Percentiles rank a stretch among this genome's conserved stretches.
These are phyloP conservation scores for Numenius phaeopus DNA, from an alignment of 2,797 vertebrate species.

Conservation along the genomic window DNA sequence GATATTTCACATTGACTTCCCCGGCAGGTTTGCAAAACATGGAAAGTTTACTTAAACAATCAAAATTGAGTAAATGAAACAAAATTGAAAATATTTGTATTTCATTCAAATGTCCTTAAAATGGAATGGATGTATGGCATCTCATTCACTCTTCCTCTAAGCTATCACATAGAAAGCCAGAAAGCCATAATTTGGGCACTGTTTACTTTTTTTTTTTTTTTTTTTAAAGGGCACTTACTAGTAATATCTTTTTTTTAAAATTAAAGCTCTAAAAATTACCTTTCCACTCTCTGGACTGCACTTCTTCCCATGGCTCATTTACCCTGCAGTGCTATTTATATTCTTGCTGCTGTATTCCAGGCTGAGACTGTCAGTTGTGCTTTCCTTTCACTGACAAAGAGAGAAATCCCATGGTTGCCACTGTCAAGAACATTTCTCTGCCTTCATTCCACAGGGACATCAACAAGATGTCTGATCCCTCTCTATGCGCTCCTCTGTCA, in stretches of 20 bases:
- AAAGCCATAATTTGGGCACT: background rate
- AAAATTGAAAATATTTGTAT: background rate
- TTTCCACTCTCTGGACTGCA: background rate
- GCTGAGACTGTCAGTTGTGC: slow-evolving; percentile 68
- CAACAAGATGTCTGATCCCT: slow-evolving; percentile 51
- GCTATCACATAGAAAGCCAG: background rate
- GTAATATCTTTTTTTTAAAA: background rate
- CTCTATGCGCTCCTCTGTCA: slow-evolving; percentile 27
- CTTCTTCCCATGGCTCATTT: slow-evolving; percentile 30
- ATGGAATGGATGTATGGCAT: background rate
- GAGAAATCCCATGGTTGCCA: slow-evolving; percentile 73
- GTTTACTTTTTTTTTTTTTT: background rate
- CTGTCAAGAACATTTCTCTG: slow-evolving; percentile 72
- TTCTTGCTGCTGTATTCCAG: background rate
- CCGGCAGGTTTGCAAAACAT: background rate
- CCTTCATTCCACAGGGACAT: slow-evolving; percentile 67
- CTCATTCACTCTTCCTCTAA: background rate
- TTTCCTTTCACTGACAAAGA: slow-evolving; percentile 65
- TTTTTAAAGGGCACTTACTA: background rate
- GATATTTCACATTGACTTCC: background rate
- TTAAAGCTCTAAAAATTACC: background rate
- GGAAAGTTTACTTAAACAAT: background rate
- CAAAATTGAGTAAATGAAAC: background rate
- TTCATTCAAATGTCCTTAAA: background rate
- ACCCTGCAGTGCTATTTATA: slow-evolving; percentile 17